Conservation (phyloP, 2,888 invertebrate genomes). For the Pheosia tremula region DNA sequence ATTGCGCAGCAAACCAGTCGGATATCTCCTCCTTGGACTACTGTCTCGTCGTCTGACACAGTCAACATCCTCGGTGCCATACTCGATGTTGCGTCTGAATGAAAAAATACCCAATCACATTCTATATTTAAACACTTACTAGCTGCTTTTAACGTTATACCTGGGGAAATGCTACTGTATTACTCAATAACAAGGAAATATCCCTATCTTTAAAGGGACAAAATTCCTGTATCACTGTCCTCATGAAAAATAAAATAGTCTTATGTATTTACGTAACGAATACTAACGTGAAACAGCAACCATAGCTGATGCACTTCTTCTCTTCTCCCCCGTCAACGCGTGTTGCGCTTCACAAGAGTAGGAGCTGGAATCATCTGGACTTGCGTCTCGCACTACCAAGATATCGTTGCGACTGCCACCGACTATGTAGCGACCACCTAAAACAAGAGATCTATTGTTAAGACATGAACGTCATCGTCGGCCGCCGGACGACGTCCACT, state of each 20-base stretch:
- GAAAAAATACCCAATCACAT: neutral
- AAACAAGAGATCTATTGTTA: conserved; percentile 19
- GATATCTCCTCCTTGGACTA: conserved; percentile 87
- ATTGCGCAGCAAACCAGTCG: conserved; percentile 89
- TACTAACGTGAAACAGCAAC: conserved; percentile 88
- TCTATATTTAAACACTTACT: neutral
- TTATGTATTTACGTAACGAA: neutral
- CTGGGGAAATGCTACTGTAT: too few relatives aligned
- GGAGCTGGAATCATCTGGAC: conserved; percentile 88
- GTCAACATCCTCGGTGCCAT: conserved; percentile 89
- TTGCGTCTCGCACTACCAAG: conserved; percentile 89
- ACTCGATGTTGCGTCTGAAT: conserved; percentile 74
- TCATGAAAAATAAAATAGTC: too few relatives aligned
- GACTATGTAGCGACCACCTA: conserved; percentile 88
- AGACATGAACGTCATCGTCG: too few relatives aligned
- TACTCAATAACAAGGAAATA: too few relatives aligned
- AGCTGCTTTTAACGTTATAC: neutral
- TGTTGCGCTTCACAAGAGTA: conserved; percentile 93
- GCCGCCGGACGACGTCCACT: too few relatives aligned
- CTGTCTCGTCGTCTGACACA: conserved; percentile 86
- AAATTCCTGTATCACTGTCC: too few relatives aligned
- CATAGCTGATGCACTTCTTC: conserved; percentile 88
- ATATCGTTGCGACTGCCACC: conserved; percentile 85
- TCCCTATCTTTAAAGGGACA: too few relatives aligned
- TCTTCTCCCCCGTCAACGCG: conserved; percentile 90